A percentile compares a stretch with the other conserved stretches of the same genome.
Conservation (phyloP, 1,140 invertebrate genomes). For the Rhizoglyphus robini region DNA sequence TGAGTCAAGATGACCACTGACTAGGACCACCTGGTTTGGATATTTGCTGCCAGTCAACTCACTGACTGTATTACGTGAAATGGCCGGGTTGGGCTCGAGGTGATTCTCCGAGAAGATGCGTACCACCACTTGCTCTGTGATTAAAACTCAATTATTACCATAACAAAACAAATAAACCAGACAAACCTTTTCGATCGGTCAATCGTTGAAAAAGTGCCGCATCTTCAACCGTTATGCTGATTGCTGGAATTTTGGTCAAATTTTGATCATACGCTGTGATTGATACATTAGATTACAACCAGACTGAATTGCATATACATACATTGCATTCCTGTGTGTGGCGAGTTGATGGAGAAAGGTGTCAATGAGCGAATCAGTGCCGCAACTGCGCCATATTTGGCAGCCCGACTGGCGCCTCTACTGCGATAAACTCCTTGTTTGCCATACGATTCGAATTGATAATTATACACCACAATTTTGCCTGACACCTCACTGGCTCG, state of each 20-base stretch:
- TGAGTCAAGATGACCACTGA: too few species aligned
- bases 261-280: conserved; percentile 27
- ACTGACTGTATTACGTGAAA: conserved; percentile 55
- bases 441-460: conserved; percentile 48
- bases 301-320: conserved; percentile 35
- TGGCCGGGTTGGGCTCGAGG: conserved; percentile 39
- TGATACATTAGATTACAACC: too few species aligned
- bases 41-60: conserved; percentile 48
- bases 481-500: conserved; percentile 31
- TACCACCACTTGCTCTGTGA: too few species aligned
- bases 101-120: conserved; percentile 42
- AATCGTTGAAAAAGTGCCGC: conserved; percentile 55
- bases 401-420: conserved; percentile 39
- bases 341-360: conserved; percentile 54
- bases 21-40: conserved; percentile 51
- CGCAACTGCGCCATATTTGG: too few species aligned
- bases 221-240: conserved; percentile 64
- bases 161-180: too few species aligned
- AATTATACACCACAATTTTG: conserved; percentile 61
- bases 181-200: conserved; percentile 41
- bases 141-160: too few species aligned
- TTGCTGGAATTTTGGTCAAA: conserved; percentile 55
- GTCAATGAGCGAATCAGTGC: conserved; percentile 57
- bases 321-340: conserved; percentile 51
- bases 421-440: conserved; percentile 45